A percentile compares a stretch with the other conserved stretches of the same genome.
Evolutionary conservation across 2,797 vertebrate species (phyloP).

Genomic region (Alauda arvensis): DNA sequence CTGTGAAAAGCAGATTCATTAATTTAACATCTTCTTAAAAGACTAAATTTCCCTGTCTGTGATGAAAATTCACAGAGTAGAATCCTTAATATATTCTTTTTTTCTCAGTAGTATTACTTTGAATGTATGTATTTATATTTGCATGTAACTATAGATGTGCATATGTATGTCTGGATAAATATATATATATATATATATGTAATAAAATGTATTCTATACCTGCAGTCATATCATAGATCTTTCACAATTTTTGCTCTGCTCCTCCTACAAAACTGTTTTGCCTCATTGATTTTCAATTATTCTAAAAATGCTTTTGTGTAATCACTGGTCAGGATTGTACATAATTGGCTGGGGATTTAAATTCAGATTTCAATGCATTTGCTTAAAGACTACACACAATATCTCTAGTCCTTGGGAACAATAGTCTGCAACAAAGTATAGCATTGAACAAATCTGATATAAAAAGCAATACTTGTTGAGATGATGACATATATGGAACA

Average conservation of each 20-base stretch:
- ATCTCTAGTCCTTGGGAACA: not conserved
- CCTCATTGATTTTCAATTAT: not conserved
- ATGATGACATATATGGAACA: not conserved
- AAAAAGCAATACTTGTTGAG: not conserved
- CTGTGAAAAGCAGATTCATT: not conserved
- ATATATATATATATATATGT: not conserved
- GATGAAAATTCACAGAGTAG: not conserved
- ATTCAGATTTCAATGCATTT: not conserved
- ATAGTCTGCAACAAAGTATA: not conserved
- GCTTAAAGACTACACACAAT: not conserved
- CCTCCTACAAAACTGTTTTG: not conserved
- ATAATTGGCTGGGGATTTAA: not conserved
- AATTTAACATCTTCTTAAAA: not conserved
- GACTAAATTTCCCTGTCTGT: not conserved
- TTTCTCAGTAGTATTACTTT: not conserved
- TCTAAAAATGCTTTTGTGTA: not conserved
- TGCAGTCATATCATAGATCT: not conserved
- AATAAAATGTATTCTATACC: not conserved
- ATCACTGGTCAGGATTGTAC: not conserved
- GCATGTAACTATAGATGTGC: not conserved
- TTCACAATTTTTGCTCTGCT: not conserved
- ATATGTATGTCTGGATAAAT: not conserved
- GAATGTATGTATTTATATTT: not conserved
- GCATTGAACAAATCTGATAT: not conserved
- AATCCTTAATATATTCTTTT: not conserved